Evolutionary conservation across 2,113 vertebrate species (phyloP).

Genomic region (Gymnorhina tibicen): DNA sequence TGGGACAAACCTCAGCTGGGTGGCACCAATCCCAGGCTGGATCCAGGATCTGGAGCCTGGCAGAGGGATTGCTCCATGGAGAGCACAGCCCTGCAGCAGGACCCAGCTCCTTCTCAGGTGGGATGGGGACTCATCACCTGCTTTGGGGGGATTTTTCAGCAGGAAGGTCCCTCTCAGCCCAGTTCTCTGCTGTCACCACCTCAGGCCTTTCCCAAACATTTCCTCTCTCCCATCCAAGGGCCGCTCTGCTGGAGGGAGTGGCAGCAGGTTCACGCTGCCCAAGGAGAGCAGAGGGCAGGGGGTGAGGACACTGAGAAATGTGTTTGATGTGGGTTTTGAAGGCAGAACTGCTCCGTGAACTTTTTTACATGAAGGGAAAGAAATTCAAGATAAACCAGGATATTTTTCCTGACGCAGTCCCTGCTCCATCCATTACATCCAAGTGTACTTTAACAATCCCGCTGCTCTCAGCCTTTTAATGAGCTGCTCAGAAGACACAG

Average conservation of each 20-base stretch:
- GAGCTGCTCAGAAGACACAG: not conserved
- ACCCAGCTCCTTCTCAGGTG: not conserved
- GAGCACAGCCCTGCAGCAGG: not conserved
- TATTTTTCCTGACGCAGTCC: not conserved
- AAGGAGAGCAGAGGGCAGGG: not conserved
- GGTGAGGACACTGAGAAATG: not conserved
- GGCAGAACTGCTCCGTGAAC: not conserved
- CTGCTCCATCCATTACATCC: not conserved
- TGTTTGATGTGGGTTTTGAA: not conserved
- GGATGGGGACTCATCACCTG: not conserved
- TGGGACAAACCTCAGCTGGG: not conserved
- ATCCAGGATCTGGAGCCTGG: not conserved
- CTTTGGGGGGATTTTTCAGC: not conserved
- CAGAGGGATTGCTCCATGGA: not conserved
- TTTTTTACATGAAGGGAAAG: not conserved
- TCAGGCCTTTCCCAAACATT: not conserved
- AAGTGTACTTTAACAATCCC: constrained; percentile 8
- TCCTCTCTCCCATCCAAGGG: not conserved
- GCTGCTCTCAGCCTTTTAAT: not conserved
- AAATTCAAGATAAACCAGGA: not conserved
- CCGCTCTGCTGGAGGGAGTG: not conserved
- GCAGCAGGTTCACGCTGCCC: not conserved
- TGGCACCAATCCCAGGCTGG: not conserved
- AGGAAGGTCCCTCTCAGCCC: not conserved
- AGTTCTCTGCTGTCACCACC: not conserved